phyloP scores from a whole-genome alignment of 2,797 vertebrate genomes.

The Leucoraja ocellata region DNA sequence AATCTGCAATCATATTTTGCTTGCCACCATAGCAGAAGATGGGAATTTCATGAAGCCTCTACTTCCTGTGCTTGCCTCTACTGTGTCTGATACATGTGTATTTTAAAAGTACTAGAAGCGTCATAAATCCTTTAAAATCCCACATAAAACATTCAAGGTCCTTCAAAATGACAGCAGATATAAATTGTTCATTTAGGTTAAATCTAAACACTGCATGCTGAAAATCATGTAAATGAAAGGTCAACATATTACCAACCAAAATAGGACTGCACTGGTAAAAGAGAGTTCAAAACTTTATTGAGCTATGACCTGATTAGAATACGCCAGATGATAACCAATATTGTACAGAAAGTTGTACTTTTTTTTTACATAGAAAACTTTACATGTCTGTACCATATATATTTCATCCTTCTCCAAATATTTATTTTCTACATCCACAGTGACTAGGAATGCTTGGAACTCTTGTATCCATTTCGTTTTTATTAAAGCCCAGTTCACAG shows the following conservation, averaged over 20 bases:
- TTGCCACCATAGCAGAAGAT: background rate
- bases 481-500: conserved; percentile 84
- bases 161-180: background rate
- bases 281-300: conserved; percentile 99
- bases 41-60: background rate
- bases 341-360: conserved; percentile 99
- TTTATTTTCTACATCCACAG: conserved; percentile 80
- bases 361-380: conserved; percentile 99
- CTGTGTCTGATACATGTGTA: background rate
- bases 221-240: background rate
- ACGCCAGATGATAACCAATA: conserved; percentile 89
- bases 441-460: conserved; percentile 89
- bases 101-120: background rate
- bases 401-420: conserved; percentile 75
- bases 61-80: background rate
- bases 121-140: background rate
- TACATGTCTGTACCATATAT: conserved; percentile 99
- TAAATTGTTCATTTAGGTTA: background rate
- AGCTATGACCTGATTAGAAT: conserved; percentile 98
- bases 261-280: conserved; percentile 70
- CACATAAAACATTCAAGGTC: background rate
- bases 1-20: background rate
- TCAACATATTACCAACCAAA: conserved; percentile 30
- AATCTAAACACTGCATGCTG: background rate
- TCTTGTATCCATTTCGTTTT: conserved; percentile 60